Conservation (phyloP, 1,140 invertebrate species). For the Pristionchus pacificus region DNA sequence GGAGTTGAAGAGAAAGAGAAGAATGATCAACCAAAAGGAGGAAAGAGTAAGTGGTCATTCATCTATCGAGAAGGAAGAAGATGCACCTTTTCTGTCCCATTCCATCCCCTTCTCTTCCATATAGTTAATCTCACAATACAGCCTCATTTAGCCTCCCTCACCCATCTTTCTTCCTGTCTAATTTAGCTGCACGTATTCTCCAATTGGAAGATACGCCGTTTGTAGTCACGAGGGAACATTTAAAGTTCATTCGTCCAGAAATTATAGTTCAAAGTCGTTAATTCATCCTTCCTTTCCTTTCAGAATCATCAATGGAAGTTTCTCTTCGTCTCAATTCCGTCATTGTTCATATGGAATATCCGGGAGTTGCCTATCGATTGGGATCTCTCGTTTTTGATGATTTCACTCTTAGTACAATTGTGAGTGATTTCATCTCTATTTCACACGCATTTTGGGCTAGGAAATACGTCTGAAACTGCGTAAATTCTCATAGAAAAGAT, state of each 20-base stretch:
- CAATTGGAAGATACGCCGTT: background rate
- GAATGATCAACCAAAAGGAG: slow-evolving; percentile 5
- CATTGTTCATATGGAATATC: background rate
- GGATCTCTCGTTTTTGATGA: background rate
- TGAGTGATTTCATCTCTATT: background rate
- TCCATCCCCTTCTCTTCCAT: too few species aligned
- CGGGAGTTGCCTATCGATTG: background rate
- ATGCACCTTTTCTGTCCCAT: too few species aligned
- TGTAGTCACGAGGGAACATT: background rate
- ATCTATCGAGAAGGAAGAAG: background rate
- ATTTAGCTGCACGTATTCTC: background rate
- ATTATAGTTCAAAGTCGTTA: background rate
- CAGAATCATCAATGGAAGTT: background rate
- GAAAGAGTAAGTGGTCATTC: background rate
- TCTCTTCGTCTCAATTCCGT: background rate
- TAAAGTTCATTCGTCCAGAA: background rate
- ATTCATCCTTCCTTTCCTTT: background rate
- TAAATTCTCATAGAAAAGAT: background rate
- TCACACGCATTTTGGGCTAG: background rate
- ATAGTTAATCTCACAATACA: too few species aligned
- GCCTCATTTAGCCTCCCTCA: background rate
- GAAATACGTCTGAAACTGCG: background rate
- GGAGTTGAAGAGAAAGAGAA: slow-evolving; percentile 20
- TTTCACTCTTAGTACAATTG: background rate
- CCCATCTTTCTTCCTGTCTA: background rate